Percentiles rank a stretch among this genome's conserved stretches.
phyloP scores from a whole-genome alignment of 1,140 invertebrate genomes.

The Drosophila ironensis region DNA sequence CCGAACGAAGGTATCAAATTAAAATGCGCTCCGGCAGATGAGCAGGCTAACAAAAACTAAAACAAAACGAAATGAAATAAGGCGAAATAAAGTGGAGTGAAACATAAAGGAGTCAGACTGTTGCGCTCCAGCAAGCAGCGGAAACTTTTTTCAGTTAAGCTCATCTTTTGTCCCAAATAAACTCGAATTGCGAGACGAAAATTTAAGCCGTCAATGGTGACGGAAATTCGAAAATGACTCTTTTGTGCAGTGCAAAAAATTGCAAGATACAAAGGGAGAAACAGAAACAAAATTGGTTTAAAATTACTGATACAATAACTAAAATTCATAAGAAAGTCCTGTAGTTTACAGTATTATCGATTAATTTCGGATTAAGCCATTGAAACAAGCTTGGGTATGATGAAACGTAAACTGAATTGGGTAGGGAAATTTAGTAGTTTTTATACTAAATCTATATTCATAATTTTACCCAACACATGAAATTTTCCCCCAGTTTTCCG shows the following conservation, averaged over 20 bases:
- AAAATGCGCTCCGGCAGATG: slow-evolving; percentile 61
- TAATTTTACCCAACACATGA: background rate
- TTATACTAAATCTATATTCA: too few species aligned
- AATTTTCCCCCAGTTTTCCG: background rate
- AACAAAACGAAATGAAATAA: too few species aligned
- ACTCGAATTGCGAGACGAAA: slow-evolving; percentile 35
- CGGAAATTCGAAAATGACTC: background rate
- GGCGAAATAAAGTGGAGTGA: background rate
- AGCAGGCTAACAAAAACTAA: slow-evolving; percentile 23
- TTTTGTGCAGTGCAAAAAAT: background rate
- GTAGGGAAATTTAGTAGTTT: too few species aligned
- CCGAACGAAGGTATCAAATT: slow-evolving; percentile 76
- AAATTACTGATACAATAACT: too few species aligned
- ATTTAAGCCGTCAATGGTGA: slow-evolving; percentile 9
- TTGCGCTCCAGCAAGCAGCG: slow-evolving; percentile 56
- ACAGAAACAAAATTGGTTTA: background rate
- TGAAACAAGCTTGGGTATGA: too few species aligned
- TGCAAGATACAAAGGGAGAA: background rate
- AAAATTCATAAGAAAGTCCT: too few species aligned
- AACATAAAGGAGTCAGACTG: slow-evolving; percentile 23
- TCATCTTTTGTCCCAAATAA: slow-evolving; percentile 49
- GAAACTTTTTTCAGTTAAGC: slow-evolving; percentile 47
- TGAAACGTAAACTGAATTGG: too few species aligned
- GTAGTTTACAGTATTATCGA: too few species aligned
- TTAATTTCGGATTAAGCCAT: too few species aligned